These are phyloP conservation scores for Anguilla marmorata DNA, from an alignment of 2,797 vertebrate genomes.

Conservation along the genomic window DNA sequence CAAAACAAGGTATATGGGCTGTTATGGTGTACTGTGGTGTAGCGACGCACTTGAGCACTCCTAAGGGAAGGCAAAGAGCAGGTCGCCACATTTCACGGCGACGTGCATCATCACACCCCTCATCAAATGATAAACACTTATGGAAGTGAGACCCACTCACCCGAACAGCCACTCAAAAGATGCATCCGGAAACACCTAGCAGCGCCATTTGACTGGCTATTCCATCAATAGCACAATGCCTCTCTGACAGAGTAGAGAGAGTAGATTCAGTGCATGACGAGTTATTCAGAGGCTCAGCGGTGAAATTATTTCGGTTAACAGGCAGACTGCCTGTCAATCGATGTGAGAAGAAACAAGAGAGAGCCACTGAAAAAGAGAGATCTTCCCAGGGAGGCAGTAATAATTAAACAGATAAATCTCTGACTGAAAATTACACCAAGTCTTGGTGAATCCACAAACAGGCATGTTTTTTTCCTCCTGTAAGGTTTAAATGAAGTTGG, in stretches of 20 bases:
- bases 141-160: not conserved
- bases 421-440: not conserved
- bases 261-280: not conserved
- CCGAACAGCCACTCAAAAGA: not conserved
- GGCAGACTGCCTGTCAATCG: not conserved
- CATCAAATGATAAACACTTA: not conserved
- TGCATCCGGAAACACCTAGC: not conserved
- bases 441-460: not conserved
- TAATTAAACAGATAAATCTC: not conserved
- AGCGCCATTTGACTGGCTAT: not conserved
- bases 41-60: not conserved
- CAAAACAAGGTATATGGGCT: not conserved
- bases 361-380: not conserved
- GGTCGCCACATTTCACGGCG: not conserved
- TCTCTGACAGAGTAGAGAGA: not conserved
- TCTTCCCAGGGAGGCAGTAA: not conserved
- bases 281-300: not conserved
- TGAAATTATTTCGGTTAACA: not conserved
- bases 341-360: not conserved
- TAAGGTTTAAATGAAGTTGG: not conserved
- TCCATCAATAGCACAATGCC: not conserved
- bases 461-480: not conserved
- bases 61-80: not conserved
- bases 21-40: not conserved
- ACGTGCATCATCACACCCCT: not conserved